Conservation (phyloP, 2,797 vertebrate genomes). For the Sebastes nivosus region DNA sequence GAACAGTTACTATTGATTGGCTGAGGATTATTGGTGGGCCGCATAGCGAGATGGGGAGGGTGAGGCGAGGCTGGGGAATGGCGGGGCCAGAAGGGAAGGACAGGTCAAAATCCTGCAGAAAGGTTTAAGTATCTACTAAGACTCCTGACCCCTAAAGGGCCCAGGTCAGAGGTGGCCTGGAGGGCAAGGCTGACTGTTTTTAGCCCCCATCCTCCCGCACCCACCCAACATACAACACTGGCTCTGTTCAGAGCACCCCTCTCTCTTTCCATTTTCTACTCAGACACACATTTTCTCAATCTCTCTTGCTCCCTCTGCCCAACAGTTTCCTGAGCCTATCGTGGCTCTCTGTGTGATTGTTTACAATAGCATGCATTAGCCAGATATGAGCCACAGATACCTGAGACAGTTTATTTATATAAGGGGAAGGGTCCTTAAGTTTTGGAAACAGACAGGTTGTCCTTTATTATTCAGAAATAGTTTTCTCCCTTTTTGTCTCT, state of each 20-base stretch:
- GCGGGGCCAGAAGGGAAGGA: conserved; percentile 54
- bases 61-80: conserved; percentile 41
- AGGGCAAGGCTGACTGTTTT: conserved; percentile 68
- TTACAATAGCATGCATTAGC: conserved; percentile 71
- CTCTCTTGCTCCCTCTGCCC: conserved; percentile 12
- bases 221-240: neutral
- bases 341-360: conserved; percentile 49
- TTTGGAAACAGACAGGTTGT: conserved; percentile 62
- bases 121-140: conserved; percentile 81
- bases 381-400: conserved; percentile 70
- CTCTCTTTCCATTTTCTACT: conserved; percentile 9
- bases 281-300: conserved; percentile 29
- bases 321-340: conserved; percentile 31
- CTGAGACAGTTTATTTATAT: conserved; percentile 67
- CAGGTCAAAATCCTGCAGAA: conserved; percentile 78
- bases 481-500: conserved; percentile 46
- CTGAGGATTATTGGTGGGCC: conserved; percentile 83
- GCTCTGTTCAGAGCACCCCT: conserved; percentile 9
- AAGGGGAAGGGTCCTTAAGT: conserved; percentile 56
- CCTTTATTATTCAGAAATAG: conserved; percentile 54
- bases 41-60: conserved; percentile 52
- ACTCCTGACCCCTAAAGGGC: conserved; percentile 74
- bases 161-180: conserved; percentile 77
- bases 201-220: neutral
- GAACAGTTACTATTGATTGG: conserved; percentile 89